Base-by-base conservation (phyloP, 1,140 invertebrate genomes). In the Camponotus floridanus region DNA sequence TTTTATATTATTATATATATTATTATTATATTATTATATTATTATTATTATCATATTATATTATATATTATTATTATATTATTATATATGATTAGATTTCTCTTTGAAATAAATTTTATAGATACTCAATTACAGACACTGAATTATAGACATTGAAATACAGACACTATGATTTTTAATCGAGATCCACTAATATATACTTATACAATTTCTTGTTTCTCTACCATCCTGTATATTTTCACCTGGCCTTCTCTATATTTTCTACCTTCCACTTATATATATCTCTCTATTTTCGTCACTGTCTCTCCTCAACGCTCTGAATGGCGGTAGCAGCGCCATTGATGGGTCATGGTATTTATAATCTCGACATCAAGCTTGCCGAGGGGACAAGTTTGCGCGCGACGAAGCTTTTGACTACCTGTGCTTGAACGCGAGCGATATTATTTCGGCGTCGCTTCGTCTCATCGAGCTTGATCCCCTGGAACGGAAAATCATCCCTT, bases 341-440 rank as follows among this genome's bases (percentile, higher is more conserved):
- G 92, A 93, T 93, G 89, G 91, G 67, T 88, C 87, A 86, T 73
- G 81, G 80, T 93, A 93, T 93, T 93, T 93, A 93, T 93, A 93
- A 90, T 90, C 18, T 42, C 8, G 42, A 73, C 68, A 42, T 83
- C 26, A 83, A 81, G 39, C 67, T 71, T 68, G 55, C 26, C 84
- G 79, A 71, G 71, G 86, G 71, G 87, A 87, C 89, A 87, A 26
- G 26, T 26, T 26, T 26, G 74, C 89, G 88, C 90, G 57, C 48
- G 71, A 55, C 39, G 55, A 68, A 81, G 80, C 90, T 87, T 91
- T 86, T 86, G 90, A 88, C 90, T 88, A 91, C 76, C 84, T 90
- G 70, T 45, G 71, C 62, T 87, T 74, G 15, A 55, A 26, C 73
- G 81, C 31, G 55, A 71, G 74, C 31, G 73, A 87, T 85, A 87